Evolutionary conservation across 2,888 invertebrate genomes (phyloP), one percentile per base, ranked within the genome.

Genomic region (Ellobium chinense): DNA sequence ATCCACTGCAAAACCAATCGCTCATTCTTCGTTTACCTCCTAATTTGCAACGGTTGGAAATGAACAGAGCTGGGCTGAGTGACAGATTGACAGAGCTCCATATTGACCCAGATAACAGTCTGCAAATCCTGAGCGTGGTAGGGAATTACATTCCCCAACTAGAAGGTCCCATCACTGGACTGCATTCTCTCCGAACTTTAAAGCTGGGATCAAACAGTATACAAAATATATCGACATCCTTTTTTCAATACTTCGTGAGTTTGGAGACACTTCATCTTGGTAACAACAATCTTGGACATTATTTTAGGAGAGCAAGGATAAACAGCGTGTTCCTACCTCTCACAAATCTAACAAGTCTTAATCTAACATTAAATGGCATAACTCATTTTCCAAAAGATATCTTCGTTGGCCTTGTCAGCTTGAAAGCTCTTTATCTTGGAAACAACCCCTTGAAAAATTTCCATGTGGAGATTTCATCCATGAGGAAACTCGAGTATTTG

Each of bases 11-110:
- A 46, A 18, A 46, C 9, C 9, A 46, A 46, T 12, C 46, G n/a
- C 31, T 76, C 34, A 27, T 5, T 1, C 31, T 76, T 21, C 9
- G 1, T 9, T 27, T 76, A n/a, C 76, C 76, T 27, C 66, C 76
- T 3, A 65, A 46, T 18, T 34, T 76, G 18, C 36, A 29, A n/a
- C n/a, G 21, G 18, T 12, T 76, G 9, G 36, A 65, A 7, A 46
- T 76, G 54, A 29, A 54, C 12, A 37, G 27, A 1, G 65, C 65
- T n/a, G 66, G 66, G 18, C 18, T 76, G 31, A 39, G n/a, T 5
- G 65, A 54, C 31, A 31, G 24, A 5, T n/a, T 76, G n/a, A 27
- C 65, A 14, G 21, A 4, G 7, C 31, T 65, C 4, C 7, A 65
- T 9, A 34, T 76, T 21, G 29, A 65, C 29, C 4, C n/a, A 1